Evolutionary conservation across 2,888 invertebrate genomes (phyloP).

Genomic region (Pterostichus niger): DNA sequence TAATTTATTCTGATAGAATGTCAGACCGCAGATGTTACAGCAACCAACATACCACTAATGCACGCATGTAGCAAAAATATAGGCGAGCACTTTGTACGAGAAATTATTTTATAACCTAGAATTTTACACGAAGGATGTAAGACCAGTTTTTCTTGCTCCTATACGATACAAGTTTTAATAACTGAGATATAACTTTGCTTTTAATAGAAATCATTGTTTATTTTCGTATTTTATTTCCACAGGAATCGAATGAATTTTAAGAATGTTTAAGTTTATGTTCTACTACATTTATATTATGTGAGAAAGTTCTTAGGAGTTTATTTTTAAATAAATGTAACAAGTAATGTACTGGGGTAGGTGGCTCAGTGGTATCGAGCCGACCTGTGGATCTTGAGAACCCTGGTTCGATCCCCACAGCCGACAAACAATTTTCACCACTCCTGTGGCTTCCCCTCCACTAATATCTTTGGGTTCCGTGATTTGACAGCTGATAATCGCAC

Average conservation of each 20-base stretch:
- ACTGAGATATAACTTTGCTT: background rate
- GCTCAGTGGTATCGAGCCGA: too few species aligned
- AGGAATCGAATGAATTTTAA: background rate
- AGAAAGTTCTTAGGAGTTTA: too few species aligned
- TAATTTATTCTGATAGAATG: constrained; percentile 3
- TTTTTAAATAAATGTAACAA: too few species aligned
- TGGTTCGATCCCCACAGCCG: too few species aligned
- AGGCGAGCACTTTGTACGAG: background rate
- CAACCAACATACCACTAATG: background rate
- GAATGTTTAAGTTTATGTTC: background rate
- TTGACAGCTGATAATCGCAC: too few species aligned
- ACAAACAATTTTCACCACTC: too few species aligned
- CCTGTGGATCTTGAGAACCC: too few species aligned
- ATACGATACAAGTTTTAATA: background rate
- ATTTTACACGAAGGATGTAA: background rate
- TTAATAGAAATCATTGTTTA: background rate
- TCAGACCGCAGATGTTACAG: background rate
- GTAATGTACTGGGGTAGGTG: too few species aligned
- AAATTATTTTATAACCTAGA: background rate
- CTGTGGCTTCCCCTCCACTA: too few species aligned
- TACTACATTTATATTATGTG: too few species aligned
- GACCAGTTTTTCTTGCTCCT: background rate
- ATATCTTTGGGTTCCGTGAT: too few species aligned
- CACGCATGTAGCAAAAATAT: background rate
- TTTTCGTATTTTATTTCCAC: background rate